Base-by-base conservation (phyloP, 2,888 invertebrate species). In the Drosophila macrospina region DNA sequence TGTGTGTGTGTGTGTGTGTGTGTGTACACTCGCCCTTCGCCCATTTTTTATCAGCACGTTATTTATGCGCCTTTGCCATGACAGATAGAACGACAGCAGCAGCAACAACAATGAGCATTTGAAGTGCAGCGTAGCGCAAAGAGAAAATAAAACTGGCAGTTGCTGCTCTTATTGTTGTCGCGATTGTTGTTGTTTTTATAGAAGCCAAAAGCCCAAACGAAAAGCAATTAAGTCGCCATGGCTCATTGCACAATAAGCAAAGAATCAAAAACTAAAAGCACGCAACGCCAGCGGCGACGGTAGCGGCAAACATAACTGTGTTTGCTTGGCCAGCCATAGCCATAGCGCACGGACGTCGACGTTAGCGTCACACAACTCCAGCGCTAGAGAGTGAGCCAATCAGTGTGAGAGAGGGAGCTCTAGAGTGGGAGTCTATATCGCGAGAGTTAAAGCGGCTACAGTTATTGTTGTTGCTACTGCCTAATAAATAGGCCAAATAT, bases 191-290 rank as follows among this genome's bases (percentile, higher is more conserved):
- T 42, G 51, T 28, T 8, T 28, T 28, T 64, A 65, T 76, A 64
- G 78, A 48, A 65, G 64, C 75, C 79, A 79, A 82, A 83, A 78
- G 76, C 72, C 72, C 74, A 86, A 88, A 86, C 84, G 77, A 82
- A 88, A 86, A 87, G 80, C 78, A 85, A 86, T 88, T 87, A 88
- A 88, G 74, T 83, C 77, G 89, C 77, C 74, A 79, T 84, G 87
- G 82, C 80, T 88, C 88, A 88, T 88, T 88, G 89, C 89, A 84
- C 89, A 84, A 84, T 80, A 78, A 82, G 82, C 59, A 80, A 88
- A 88, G 86, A 84, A 86, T 84, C 82, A 74, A 79, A 71, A 72
- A 66, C 65, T 45, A 24, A 77, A 70, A 48, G 61, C 73, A 73
- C 74, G 66, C 56, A 67, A 54, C 61, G 61, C 30, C 16, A 51